Conservation (phyloP, 2,797 vertebrate species). For the Coilia nasus region DNA sequence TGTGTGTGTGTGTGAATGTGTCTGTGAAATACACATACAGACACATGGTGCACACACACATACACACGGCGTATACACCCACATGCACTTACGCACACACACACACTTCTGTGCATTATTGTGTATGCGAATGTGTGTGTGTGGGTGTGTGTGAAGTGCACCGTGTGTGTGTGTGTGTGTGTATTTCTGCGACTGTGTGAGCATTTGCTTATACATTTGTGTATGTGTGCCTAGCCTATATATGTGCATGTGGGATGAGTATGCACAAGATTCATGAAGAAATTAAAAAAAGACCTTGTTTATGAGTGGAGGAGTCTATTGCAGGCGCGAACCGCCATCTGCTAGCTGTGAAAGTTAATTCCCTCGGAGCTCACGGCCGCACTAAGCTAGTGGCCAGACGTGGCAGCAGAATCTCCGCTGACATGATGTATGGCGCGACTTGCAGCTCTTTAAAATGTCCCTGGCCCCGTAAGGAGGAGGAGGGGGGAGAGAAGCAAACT, state of each 20-base stretch:
- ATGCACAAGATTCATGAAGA: slow-evolving; percentile 36
- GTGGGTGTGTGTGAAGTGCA: background rate
- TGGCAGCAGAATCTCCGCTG: slow-evolving; percentile 35
- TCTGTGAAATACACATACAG: too few species aligned
- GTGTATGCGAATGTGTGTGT: background rate
- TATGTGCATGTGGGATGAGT: background rate
- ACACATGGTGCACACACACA: too few species aligned
- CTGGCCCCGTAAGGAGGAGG: slow-evolving; percentile 44
- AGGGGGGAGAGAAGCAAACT: slow-evolving; percentile 41
- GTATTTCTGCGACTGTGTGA: background rate
- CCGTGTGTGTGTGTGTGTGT: background rate
- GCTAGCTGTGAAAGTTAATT: slow-evolving; percentile 63
- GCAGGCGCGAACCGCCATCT: slow-evolving; percentile 64
- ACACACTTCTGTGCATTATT: background rate
- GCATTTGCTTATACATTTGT: background rate
- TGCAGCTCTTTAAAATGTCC: slow-evolving; percentile 50
- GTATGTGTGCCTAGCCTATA: background rate
- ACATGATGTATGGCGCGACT: slow-evolving; percentile 60
- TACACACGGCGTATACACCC: too few species aligned
- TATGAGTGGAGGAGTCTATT: slow-evolving; percentile 50
- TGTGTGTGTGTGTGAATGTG: too few species aligned
- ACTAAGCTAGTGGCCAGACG: slow-evolving; percentile 14
- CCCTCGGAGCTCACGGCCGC: slow-evolving; percentile 46
- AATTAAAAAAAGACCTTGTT: slow-evolving; percentile 61
- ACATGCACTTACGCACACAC: background rate